A percentile compares a stretch with the other conserved stretches of the same genome.
These are phyloP conservation scores for Oncopodura yosiiana DNA, from an alignment of 1,140 invertebrate genomes.

Conservation along the genomic window DNA sequence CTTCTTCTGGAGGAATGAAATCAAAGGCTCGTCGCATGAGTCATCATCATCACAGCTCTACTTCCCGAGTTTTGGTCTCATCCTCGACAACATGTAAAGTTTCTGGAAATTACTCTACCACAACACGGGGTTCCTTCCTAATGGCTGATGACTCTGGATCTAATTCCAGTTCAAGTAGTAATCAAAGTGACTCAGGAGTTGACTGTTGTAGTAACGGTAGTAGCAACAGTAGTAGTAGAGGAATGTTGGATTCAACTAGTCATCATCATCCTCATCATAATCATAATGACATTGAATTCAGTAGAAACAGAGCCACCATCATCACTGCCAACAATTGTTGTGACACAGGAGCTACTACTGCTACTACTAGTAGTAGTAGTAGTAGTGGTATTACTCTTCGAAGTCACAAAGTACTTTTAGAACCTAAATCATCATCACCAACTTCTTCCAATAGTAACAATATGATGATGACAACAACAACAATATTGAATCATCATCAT, in stretches of 20 bases:
- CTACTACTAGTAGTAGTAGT: too few relatives aligned
- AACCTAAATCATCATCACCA: conserved; percentile 2
- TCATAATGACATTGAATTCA: neutral
- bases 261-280: neutral
- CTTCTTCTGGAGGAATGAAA: neutral
- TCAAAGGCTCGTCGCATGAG: neutral
- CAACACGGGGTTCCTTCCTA: conserved; percentile 5
- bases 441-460: neutral
- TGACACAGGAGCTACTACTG: too few relatives aligned
- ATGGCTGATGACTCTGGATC: conserved; percentile 29
- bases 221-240: conserved; percentile 20
- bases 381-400: conserved; percentile 24
- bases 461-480: neutral
- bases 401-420: conserved; percentile 27
- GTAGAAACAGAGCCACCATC: neutral
- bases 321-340: too few relatives aligned
- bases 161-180: conserved; percentile 27
- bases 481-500: neutral
- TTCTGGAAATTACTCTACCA: neutral
- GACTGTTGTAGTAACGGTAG: conserved; percentile 26
- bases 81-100: conserved; percentile 1
- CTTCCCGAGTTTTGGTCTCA: too few relatives aligned
- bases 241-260: neutral
- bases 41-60: neutral
- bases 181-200: conserved; percentile 32